Conservation (phyloP, 2,888 invertebrate species). For the Cheilosia vernalis region DNA sequence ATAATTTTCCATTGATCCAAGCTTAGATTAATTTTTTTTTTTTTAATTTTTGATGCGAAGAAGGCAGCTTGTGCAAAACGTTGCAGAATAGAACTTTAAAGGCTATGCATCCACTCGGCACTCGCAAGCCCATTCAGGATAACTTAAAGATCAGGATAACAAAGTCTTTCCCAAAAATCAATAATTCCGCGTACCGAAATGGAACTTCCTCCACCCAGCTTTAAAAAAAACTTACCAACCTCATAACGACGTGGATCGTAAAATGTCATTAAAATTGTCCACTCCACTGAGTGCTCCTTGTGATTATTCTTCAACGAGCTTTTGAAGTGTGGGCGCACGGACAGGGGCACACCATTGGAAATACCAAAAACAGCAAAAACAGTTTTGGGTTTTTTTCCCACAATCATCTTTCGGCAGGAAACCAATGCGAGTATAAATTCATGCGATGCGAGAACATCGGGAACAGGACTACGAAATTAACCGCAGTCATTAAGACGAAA, state of each 20-base stretch:
- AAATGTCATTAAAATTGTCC: slow-evolving; percentile 44
- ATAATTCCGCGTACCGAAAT: no score
- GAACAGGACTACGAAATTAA: neutral
- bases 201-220: neutral
- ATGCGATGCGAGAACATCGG: neutral
- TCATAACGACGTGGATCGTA: slow-evolving; percentile 23
- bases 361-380: neutral
- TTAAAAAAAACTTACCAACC: neutral
- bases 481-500: neutral
- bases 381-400: neutral
- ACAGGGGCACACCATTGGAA: slow-evolving; percentile 1
- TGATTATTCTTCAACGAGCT: slow-evolving; percentile 12
- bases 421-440: neutral
- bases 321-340: slow-evolving; percentile 6
- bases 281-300: slow-evolving; percentile 25
- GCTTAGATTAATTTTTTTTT: no score
- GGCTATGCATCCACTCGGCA: no score
- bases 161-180: no score
- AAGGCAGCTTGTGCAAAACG: no score
- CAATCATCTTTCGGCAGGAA: neutral
- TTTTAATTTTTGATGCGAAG: no score
- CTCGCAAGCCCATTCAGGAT: no score
- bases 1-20: no score
- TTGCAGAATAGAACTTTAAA: no score
- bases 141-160: no score